Percentiles rank a stretch among this genome's conserved stretches.
phyloP scores from a whole-genome alignment of 2,797 vertebrate species.

The Pitangus sulphuratus region DNA sequence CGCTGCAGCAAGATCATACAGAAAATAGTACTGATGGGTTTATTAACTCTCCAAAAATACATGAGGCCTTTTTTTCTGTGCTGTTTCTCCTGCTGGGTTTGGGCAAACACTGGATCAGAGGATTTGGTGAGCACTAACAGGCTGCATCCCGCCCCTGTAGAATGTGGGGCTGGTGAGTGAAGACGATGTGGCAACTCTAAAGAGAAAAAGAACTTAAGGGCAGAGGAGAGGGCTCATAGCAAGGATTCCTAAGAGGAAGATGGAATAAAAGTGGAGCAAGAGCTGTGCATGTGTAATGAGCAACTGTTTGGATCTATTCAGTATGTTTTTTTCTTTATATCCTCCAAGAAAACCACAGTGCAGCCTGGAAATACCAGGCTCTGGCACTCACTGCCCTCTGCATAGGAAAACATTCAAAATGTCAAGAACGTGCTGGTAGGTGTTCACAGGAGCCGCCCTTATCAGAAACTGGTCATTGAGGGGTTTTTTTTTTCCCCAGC shows the following conservation, averaged over 20 bases:
- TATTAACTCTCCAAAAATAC: not conserved
- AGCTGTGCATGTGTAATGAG: not conserved
- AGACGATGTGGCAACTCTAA: not conserved
- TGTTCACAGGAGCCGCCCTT: not conserved
- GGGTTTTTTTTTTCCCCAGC: not conserved
- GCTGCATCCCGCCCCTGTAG: not conserved
- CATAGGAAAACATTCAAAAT: not conserved
- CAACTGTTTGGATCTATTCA: not conserved
- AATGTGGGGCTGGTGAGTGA: not conserved
- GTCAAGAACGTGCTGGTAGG: not conserved
- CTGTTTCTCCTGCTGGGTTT: not conserved
- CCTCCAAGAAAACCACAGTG: not conserved
- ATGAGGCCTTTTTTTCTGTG: not conserved
- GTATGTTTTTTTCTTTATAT: not conserved
- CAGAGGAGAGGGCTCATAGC: not conserved
- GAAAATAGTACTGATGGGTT: not conserved
- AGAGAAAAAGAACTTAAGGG: not conserved
- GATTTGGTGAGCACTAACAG: not conserved
- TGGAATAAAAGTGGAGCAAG: not conserved
- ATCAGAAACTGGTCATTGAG: not conserved
- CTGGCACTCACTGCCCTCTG: not conserved
- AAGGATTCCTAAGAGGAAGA: not conserved
- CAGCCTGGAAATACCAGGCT: not conserved
- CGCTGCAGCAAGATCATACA: not conserved
- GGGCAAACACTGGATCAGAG: not conserved